These are phyloP conservation scores for Limonius californicus DNA, from an alignment of 1,140 invertebrate genomes.

Conservation along the genomic window DNA sequence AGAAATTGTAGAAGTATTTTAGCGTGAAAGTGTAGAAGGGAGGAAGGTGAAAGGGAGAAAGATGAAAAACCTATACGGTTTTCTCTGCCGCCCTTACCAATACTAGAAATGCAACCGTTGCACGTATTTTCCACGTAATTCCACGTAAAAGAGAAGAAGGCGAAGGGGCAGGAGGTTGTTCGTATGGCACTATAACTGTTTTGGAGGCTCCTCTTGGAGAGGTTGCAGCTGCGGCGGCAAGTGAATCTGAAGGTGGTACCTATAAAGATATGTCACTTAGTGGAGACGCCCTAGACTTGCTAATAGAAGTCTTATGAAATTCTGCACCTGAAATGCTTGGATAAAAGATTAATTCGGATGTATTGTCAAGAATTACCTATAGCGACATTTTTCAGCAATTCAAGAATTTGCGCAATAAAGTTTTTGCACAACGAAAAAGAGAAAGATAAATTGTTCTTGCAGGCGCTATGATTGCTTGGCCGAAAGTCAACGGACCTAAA, in stretches of 20 bases:
- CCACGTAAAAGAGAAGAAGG: neutral
- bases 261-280: neutral
- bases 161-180: neutral
- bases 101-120: neutral
- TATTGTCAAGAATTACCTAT: constrained; percentile 27
- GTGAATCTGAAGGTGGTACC: neutral
- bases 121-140: too few relatives aligned
- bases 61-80: constrained; percentile 18
- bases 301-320: neutral
- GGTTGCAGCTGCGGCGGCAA: neutral
- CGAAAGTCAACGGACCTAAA: constrained; percentile 27
- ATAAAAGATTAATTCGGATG: constrained; percentile 18
- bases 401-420: constrained; percentile 17
- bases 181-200: neutral
- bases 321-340: neutral
- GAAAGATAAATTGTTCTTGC: constrained; percentile 23
- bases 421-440: neutral
- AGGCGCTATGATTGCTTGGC: constrained; percentile 35
- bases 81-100: neutral
- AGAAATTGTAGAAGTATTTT: constrained; percentile 25
- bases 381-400: constrained; percentile 26
- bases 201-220: neutral
- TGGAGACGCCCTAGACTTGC: neutral
- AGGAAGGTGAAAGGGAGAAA: neutral
- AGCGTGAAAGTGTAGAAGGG: constrained; percentile 20